phyloP scores from a whole-genome alignment of 1,140 invertebrate genomes.

The Phocides pigmalion region DNA sequence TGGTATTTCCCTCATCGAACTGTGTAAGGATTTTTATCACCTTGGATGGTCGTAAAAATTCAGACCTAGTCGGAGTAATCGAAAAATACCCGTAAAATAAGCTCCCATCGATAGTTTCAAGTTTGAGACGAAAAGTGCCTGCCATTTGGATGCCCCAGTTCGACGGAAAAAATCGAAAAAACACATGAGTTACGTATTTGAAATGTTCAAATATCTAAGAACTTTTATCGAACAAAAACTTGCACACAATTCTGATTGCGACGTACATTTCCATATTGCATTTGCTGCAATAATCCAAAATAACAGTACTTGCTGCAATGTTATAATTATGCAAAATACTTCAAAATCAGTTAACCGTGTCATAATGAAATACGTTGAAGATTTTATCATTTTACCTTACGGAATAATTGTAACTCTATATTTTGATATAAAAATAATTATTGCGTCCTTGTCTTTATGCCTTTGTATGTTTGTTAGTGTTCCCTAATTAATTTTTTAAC shows the following conservation, averaged over 20 bases:
- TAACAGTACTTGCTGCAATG: slow-evolving; percentile 9
- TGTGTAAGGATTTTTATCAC: too few species aligned
- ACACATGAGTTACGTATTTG: too few species aligned
- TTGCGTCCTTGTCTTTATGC: slow-evolving; percentile 9
- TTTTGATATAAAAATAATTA: slow-evolving; percentile 6
- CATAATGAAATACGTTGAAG: neutral
- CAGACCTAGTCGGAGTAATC: too few species aligned
- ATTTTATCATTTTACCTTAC: slow-evolving; percentile 10
- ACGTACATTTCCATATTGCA: slow-evolving; percentile 7
- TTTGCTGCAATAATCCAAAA: slow-evolving; percentile 5
- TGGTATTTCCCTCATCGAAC: too few species aligned
- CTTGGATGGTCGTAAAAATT: too few species aligned
- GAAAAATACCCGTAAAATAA: too few species aligned
- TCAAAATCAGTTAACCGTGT: slow-evolving; percentile 18
- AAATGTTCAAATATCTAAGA: too few species aligned
- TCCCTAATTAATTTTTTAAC: neutral
- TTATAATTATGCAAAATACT: slow-evolving; percentile 20
- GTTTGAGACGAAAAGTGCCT: too few species aligned
- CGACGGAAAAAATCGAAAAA: too few species aligned
- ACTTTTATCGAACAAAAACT: too few species aligned
- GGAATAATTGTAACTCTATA: neutral
- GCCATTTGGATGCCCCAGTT: too few species aligned
- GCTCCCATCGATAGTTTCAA: too few species aligned
- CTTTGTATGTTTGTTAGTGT: neutral
- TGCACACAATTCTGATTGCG: neutral